Conservation (phyloP, 2,113 vertebrate genomes). For the Antigone vipio region DNA sequence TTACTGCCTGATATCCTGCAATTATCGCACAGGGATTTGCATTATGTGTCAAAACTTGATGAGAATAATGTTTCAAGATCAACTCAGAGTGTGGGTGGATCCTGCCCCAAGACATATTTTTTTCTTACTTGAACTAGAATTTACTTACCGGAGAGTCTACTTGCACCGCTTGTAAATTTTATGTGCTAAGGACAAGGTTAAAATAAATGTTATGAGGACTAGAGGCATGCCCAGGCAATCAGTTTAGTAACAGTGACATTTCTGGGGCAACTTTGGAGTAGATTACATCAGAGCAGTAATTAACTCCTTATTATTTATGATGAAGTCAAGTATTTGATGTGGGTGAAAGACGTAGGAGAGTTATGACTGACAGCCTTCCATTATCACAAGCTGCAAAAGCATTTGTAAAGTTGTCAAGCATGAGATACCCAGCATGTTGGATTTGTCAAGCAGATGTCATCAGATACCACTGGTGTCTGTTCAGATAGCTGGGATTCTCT, state of each 20-base stretch:
- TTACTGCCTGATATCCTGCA: slow-evolving; percentile 31
- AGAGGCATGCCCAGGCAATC: background rate
- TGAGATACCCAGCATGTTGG: background rate
- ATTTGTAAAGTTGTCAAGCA: background rate
- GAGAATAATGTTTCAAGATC: slow-evolving; percentile 23
- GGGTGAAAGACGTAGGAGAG: background rate
- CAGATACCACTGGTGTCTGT: background rate
- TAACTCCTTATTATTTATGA: background rate
- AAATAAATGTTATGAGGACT: background rate
- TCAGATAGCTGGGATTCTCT: background rate
- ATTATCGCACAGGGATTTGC: slow-evolving; percentile 4
- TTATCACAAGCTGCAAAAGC: background rate
- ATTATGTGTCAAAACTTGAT: background rate
- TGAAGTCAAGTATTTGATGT: background rate
- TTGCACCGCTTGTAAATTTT: background rate
- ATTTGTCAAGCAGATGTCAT: background rate
- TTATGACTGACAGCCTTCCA: slow-evolving; percentile 2
- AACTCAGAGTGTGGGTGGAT: background rate
- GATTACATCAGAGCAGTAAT: background rate
- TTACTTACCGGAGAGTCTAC: background rate
- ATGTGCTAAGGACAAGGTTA: background rate
- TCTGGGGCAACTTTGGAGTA: background rate
- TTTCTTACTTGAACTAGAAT: background rate
- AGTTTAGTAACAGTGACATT: background rate
- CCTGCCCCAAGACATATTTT: background rate